These are phyloP conservation scores for Arenicola marina DNA, from an alignment of 2,888 invertebrate genomes.

Conservation along the genomic window DNA sequence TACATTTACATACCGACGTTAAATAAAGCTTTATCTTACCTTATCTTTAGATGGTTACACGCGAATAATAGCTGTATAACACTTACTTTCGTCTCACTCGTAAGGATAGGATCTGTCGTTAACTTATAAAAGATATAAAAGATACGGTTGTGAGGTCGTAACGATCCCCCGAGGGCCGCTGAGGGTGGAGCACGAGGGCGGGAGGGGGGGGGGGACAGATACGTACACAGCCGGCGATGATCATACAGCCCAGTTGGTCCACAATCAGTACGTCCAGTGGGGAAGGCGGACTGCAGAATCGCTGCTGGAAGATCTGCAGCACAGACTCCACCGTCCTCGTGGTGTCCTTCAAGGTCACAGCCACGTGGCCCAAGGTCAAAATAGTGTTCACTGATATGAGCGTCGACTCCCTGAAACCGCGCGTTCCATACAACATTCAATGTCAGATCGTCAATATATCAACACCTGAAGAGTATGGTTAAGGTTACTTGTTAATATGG, in stretches of 20 bases:
- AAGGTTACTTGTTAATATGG: no score
- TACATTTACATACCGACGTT: no score
- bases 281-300: conserved; percentile 89
- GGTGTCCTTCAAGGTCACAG: conserved; percentile 89
- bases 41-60: no score
- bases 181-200: no score
- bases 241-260: conserved; percentile 97
- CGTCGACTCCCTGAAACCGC: conserved; percentile 78
- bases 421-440: neutral
- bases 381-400: conserved; percentile 96
- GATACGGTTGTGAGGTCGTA: no score
- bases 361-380: conserved; percentile 87
- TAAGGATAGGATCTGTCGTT: no score
- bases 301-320: conserved; percentile 94
- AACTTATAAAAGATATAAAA: no score
- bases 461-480: conserved; percentile 3
- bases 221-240: conserved; percentile 74
- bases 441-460: neutral
- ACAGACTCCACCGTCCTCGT: conserved; percentile 94
- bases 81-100: no score
- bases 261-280: conserved; percentile 92
- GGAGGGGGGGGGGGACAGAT: no score
- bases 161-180: no score
- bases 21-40: no score
- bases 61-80: no score